Evolutionary conservation across 2,797 vertebrate species (phyloP).

Genomic region (Allobates femoralis): DNA sequence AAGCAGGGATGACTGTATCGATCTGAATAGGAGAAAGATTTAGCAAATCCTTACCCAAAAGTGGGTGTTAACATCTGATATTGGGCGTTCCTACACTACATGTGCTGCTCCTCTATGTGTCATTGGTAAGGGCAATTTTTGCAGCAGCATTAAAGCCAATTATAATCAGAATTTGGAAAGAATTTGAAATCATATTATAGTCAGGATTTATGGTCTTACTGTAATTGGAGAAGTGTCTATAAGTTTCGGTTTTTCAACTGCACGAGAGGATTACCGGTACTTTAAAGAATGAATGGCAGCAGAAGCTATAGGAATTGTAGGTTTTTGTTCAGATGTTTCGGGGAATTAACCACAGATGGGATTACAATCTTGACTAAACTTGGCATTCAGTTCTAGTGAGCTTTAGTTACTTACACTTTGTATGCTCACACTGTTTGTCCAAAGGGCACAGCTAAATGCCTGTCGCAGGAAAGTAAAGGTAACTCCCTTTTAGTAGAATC

Average conservation of each 20-base stretch:
- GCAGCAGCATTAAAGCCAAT: not conserved
- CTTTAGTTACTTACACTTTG: conserved; percentile 51
- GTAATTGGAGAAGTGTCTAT: not conserved
- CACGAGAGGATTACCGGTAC: conserved; percentile 18
- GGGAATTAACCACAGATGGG: conserved; percentile 4
- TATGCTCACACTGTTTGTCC: conserved; percentile 54
- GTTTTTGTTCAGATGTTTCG: conserved; percentile 9
- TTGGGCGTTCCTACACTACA: too few relatives aligned
- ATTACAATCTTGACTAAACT: conserved; percentile 41
- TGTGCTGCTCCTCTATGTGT: too few relatives aligned
- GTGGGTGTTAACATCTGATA: too few relatives aligned
- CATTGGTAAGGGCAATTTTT: not conserved
- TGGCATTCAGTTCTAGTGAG: conserved; percentile 34
- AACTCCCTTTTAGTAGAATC: conserved; percentile 48
- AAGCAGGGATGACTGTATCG: too few relatives aligned
- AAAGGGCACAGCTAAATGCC: conserved; percentile 56
- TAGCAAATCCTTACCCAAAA: too few relatives aligned
- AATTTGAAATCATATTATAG: too few relatives aligned
- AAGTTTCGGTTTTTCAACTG: not conserved
- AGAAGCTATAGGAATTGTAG: conserved; percentile 1
- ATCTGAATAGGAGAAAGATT: not conserved
- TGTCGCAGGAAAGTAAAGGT: conserved; percentile 47
- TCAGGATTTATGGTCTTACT: not conserved
- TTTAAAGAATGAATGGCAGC: not conserved
- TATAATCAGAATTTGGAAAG: not conserved